Base-by-base conservation (phyloP, 2,888 invertebrate species). In the Amiota mariae region DNA sequence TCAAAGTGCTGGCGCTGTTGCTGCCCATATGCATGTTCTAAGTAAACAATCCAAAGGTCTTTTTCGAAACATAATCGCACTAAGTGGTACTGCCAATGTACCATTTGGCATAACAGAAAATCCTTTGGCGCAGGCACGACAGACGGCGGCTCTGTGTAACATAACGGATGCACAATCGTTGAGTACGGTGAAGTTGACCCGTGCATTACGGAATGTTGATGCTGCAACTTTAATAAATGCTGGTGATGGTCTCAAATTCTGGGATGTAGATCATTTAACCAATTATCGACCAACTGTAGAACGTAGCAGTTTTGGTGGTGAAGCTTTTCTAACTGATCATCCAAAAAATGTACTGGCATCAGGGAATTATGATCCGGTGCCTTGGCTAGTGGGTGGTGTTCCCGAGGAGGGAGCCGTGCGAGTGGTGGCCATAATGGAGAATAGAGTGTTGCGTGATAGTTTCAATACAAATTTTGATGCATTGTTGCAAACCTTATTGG, bases 321-420 rank as follows among this genome's bases (percentile, higher is more conserved):
- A 90, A 47, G 90, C 91, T 1, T 92, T 92, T 79, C 76, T 92
- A 0, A 89, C 89, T 0, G 87, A 87, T 72, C 85, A 90, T 72
- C 92, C 92, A 0, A 70, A 85, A 12, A 80, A 89, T 13, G 80
- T 91, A 49, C 80, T 92, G 24, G 79, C 82, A 66, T 76, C 75
- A n/a, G 91, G 91, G 12, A 84, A 86, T 51, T 91, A 91, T 70
- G 81, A 82, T 12, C 86, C 89, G 18, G 88, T 92, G 2, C 92
- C 92, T 1, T 91, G 90, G 89, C 89, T 92, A 78, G 82, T 90
- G 11, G 91, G 92, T 6, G 84, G 89, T 1, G 90, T 90, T 2
- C 87, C 90, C 1, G 85, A 90, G 6, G 92, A 92, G 81, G 92
- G 92, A 20, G 89, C 91, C 2, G 88, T 92, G 13, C 88, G 91